phyloP scores from a whole-genome alignment of 1,140 invertebrate genomes.

The Sminthurides bifidus region DNA sequence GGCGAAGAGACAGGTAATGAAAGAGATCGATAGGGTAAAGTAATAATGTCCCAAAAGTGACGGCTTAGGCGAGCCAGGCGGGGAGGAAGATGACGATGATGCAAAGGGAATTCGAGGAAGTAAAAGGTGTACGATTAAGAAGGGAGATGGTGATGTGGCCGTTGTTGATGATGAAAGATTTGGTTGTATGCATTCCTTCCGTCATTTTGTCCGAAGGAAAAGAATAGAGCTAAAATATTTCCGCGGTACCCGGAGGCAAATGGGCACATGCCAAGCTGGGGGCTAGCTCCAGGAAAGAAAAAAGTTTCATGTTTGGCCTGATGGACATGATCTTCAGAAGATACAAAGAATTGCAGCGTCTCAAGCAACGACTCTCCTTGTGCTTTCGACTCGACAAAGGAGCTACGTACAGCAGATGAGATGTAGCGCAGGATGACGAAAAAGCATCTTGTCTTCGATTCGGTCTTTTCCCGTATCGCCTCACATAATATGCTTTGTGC shows the following conservation, averaged over 20 bases:
- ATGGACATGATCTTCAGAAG: background rate
- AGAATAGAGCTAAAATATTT: slow-evolving; percentile 7
- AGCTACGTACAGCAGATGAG: background rate
- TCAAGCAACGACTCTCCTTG: background rate
- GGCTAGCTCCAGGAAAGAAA: slow-evolving; percentile 7
- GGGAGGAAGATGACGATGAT: background rate
- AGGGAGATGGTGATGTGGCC: too few species aligned
- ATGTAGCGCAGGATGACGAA: background rate
- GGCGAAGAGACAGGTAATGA: background rate
- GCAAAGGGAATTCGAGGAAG: background rate
- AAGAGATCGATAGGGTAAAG: too few species aligned
- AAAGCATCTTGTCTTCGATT: too few species aligned
- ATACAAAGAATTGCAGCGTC: background rate
- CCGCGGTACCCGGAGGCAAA: slow-evolving; percentile 22
- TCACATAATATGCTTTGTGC: too few species aligned
- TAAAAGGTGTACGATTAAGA: background rate
- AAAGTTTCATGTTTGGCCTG: slow-evolving; percentile 7
- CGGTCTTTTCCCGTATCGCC: too few species aligned
- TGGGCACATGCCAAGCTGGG: slow-evolving; percentile 22
- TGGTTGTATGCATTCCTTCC: slow-evolving; percentile 4
- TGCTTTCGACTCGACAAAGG: background rate
- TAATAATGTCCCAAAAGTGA: too few species aligned
- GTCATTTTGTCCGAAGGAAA: background rate
- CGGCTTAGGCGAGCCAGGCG: background rate
- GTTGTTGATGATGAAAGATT: slow-evolving; percentile 11